Evolutionary conservation across 2,888 invertebrate genomes (phyloP).

Genomic region (Chaitophorus viminalis): DNA sequence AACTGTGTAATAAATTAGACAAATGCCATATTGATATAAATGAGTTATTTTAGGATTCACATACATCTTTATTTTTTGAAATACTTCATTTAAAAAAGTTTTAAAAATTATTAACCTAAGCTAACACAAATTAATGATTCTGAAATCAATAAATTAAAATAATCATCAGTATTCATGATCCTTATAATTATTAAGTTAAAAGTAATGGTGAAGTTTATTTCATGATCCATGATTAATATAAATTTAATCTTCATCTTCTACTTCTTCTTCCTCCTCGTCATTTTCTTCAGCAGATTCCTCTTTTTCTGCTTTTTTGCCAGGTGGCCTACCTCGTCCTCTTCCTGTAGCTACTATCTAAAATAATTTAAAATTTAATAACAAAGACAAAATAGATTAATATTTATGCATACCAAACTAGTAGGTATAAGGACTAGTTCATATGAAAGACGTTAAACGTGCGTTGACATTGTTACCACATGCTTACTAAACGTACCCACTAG

Average conservation of each 20-base stretch:
- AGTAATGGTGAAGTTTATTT: slow-evolving; percentile 22
- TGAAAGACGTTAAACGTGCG: too few relatives aligned
- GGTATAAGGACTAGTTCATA: too few relatives aligned
- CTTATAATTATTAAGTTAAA: slow-evolving; percentile 12
- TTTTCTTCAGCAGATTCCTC: slow-evolving; percentile 68
- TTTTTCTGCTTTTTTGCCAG: slow-evolving; percentile 69
- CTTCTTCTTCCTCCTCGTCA: slow-evolving; percentile 67
- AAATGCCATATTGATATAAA: neutral
- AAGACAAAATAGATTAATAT: neutral
- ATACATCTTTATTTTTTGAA: neutral
- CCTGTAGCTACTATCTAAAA: slow-evolving; percentile 62
- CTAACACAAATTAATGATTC: slow-evolving; percentile 1
- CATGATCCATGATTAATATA: slow-evolving; percentile 5
- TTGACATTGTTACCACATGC: too few relatives aligned
- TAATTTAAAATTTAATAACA: neutral
- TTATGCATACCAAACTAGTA: too few relatives aligned
- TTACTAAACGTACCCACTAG: too few relatives aligned
- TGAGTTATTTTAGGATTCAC: neutral
- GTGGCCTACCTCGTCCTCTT: slow-evolving; percentile 68
- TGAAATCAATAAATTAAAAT: slow-evolving; percentile 35
- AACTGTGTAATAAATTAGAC: too few relatives aligned
- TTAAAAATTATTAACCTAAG: slow-evolving; percentile 12
- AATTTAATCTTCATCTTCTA: slow-evolving; percentile 18
- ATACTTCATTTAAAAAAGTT: neutral
- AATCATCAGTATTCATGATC: slow-evolving; percentile 25